A percentile compares a stretch with the other conserved stretches of the same genome.
These are phyloP conservation scores for Elgaria multicarinata DNA, from an alignment of 2,113 vertebrate genomes.

Conservation along the genomic window DNA sequence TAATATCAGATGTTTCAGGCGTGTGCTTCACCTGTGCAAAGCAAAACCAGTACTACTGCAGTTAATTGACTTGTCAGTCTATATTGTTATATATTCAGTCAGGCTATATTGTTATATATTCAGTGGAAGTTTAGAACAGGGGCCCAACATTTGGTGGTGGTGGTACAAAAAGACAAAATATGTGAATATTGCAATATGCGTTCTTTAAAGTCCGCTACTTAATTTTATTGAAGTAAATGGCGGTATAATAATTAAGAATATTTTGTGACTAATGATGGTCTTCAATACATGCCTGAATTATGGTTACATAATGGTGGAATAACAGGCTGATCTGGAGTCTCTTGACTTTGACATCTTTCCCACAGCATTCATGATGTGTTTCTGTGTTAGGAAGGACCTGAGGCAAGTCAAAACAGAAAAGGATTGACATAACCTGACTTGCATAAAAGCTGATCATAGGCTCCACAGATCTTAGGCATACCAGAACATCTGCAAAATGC, in stretches of 20 bases:
- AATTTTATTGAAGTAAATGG: not conserved
- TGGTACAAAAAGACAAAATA: not conserved
- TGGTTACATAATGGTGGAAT: not conserved
- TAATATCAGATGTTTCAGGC: not conserved
- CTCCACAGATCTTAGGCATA: not conserved
- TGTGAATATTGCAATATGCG: not conserved
- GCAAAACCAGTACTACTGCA: not conserved
- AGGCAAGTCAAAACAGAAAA: not conserved
- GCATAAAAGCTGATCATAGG: not conserved
- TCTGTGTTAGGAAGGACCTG: not conserved
- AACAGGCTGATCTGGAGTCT: not conserved
- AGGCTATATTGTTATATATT: not conserved
- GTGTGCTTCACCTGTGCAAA: conserved; percentile 25
- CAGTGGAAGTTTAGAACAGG: not conserved
- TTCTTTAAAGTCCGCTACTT: not conserved
- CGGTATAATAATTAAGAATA: not conserved
- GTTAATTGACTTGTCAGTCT: not conserved
- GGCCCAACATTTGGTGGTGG: not conserved
- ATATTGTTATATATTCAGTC: not conserved
- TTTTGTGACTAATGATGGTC: not conserved
- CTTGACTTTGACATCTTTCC: not conserved
- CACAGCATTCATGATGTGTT: not conserved
- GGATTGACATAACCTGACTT: not conserved
- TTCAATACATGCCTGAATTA: not conserved
- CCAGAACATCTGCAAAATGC: not conserved